phyloP scores from a whole-genome alignment of 2,113 vertebrate genomes.

The Leptodactylus fuscus region DNA sequence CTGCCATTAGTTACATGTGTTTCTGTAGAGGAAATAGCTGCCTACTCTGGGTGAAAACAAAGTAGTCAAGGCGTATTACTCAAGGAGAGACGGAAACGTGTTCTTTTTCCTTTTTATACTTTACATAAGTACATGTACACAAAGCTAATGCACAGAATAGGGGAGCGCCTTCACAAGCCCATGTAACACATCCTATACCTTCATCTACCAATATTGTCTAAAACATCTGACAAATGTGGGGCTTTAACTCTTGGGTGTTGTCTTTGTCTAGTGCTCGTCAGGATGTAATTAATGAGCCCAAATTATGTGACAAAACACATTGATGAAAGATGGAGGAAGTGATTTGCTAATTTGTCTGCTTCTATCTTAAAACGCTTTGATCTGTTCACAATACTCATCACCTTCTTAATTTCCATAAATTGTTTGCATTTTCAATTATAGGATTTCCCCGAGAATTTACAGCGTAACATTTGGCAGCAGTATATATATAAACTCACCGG shows the following conservation, averaged over 20 bases:
- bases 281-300: slow-evolving; percentile 2
- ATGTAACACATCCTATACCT: background rate
- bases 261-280: background rate
- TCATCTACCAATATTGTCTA: background rate
- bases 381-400: slow-evolving; percentile 6
- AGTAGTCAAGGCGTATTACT: background rate
- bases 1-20: background rate
- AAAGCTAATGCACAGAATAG: background rate
- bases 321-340: slow-evolving; percentile 27
- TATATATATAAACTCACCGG: no score
- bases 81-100: background rate
- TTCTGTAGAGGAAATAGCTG: background rate
- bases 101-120: background rate
- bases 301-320: background rate
- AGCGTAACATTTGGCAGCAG: background rate
- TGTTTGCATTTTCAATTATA: slow-evolving; percentile 21
- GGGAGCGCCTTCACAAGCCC: background rate
- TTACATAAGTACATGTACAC: background rate
- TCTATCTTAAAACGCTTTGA: slow-evolving; percentile 5
- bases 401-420: slow-evolving; percentile 27
- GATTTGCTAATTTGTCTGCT: slow-evolving; percentile 1
- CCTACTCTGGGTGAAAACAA: background rate
- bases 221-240: background rate
- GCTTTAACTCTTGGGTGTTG: background rate
- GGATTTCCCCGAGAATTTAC: slow-evolving; percentile 25